These are phyloP conservation scores for Heliconius cydno DNA, from an alignment of 2,888 invertebrate genomes.

Conservation along the genomic window DNA sequence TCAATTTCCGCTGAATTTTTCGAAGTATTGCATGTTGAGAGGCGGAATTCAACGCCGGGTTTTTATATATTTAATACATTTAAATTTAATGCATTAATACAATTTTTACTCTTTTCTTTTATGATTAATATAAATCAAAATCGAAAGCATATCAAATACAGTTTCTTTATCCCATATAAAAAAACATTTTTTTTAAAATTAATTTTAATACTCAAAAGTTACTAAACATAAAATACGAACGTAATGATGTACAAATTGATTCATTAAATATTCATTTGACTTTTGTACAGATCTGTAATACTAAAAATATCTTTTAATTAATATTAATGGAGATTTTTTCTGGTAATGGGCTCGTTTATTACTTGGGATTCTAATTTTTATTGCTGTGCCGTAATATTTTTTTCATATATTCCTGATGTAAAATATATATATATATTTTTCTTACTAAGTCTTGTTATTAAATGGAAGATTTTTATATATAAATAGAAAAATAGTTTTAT, in stretches of 20 bases:
- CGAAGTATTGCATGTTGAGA: no score
- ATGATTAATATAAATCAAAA: no score
- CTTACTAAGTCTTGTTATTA: not conserved
- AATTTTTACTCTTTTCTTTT: no score
- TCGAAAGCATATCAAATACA: no score
- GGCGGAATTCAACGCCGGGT: no score
- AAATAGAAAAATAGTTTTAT: constrained; percentile 7
- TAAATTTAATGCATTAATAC: no score
- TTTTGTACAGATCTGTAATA: not conserved
- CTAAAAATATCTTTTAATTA: not conserved
- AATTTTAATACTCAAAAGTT: no score
- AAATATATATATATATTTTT: not conserved
- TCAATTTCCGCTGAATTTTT: no score
- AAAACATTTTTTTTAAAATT: no score
- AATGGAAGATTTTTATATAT: not conserved
- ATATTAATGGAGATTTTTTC: constrained; percentile 3
- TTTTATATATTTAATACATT: no score
- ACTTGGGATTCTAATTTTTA: not conserved
- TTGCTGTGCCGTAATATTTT: not conserved
- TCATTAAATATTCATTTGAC: not conserved
- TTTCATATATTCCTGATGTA: not conserved
- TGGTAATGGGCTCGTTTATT: not conserved
- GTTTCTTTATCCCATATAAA: no score
- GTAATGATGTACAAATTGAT: not conserved
- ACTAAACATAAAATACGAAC: no score